Evolutionary conservation across 2,113 vertebrate genomes (phyloP), one percentile per base, ranked within the genome.

Genomic region (Chloebia gouldiae): DNA sequence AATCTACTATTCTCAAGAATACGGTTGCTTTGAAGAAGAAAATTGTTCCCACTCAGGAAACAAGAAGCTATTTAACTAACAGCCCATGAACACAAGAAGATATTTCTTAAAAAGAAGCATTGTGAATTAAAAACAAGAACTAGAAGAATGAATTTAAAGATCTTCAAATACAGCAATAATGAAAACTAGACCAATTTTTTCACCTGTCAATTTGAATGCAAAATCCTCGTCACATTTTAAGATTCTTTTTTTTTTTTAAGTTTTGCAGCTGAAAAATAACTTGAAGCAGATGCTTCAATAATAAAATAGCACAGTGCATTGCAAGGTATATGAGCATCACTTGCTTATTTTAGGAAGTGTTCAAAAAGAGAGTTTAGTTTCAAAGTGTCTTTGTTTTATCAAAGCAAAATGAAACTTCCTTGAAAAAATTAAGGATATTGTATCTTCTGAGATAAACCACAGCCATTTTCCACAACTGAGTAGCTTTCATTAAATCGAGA

Each of bases 81-180:
- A 76, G 65, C 33, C 73, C 51, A 35, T 51, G 35, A 93, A 89
- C 0, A 1, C 5, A 3, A 70, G 42, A 75, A 85, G 71, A 3
- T 28, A 73, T 20, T 87, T 85, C 84, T 85, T 68, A 91, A 87
- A 76, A 93, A 49, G 57, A 79, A 71, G 40, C 78, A 81, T 37
- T 37, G 23, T 54, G 69, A 94, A 80, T 93, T 80, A 86, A 88
- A 69, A 93, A 81, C 73, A 87, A 77, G 49, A 88, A 86, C 18
- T 40, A 45, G 50, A 81, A 87, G 42, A 93, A 96, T 35, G 3
- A 71, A 78, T 81, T 91, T 59, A 56, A 68, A 83, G 81, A 66
- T n/a, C 54, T 92, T 57, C 75, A 65, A 92, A 28, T 12, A 86
- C 44, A 90, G 60, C 40, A 91, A 76, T 9, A 19, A 86, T 56